These are phyloP conservation scores for Vandiemenella viatica DNA, from an alignment of 2,888 invertebrate genomes.

Conservation along the genomic window DNA sequence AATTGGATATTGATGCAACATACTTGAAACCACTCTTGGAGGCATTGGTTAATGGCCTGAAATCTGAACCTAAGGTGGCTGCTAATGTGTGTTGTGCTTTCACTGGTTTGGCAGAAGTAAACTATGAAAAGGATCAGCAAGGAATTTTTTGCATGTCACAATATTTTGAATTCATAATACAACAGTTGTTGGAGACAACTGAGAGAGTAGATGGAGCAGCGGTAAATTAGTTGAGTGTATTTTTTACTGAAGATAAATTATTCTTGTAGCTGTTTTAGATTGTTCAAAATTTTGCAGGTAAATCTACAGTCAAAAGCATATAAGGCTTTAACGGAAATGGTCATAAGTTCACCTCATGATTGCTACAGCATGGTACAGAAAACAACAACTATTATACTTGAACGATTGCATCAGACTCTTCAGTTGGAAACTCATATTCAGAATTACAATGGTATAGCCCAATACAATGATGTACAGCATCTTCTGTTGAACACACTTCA, in stretches of 20 bases:
- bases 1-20: conserved; percentile 77
- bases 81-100: conserved; percentile 99
- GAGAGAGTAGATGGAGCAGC: conserved; percentile 78
- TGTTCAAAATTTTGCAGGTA: conserved; percentile 35
- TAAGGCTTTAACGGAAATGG: conserved; percentile 98
- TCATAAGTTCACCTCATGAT: conserved; percentile 94
- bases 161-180: conserved; percentile 87
- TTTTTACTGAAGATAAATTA: not conserved
- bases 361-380: conserved; percentile 93
- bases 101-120: conserved; percentile 89
- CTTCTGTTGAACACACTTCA: conserved; percentile 89
- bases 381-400: conserved; percentile 91
- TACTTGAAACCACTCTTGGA: conserved; percentile 69
- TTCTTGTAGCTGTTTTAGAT: not conserved
- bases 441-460: conserved; percentile 74
- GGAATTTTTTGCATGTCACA: conserved; percentile 86
- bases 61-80: conserved; percentile 87
- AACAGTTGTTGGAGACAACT: conserved; percentile 81
- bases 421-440: conserved; percentile 86
- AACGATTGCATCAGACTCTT: conserved; percentile 81
- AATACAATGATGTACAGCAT: conserved; percentile 91
- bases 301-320: conserved; percentile 94
- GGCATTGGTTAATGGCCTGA: conserved; percentile 69
- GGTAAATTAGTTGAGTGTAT: conserved; percentile 3
- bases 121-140: conserved; percentile 72